phyloP scores from a whole-genome alignment of 1,140 invertebrate species.

The Drosophila tani region DNA sequence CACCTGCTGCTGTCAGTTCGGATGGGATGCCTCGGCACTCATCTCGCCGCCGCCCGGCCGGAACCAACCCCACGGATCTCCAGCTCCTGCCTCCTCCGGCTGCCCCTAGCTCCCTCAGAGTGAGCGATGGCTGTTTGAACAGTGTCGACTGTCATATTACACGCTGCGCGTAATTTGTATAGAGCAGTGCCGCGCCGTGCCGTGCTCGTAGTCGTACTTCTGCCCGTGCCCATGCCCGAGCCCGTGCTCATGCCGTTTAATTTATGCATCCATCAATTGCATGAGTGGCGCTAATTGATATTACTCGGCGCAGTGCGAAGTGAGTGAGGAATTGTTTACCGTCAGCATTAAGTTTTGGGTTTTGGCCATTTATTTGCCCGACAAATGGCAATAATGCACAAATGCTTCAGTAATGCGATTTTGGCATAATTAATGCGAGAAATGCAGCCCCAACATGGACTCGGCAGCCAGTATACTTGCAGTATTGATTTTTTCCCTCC shows the following conservation, averaged over 20 bases:
- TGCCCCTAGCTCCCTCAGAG: neutral
- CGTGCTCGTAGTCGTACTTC: neutral
- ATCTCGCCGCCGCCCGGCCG: conserved; percentile 3
- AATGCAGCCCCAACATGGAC: neutral
- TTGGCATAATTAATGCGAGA: conserved; percentile 11
- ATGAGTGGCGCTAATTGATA: conserved; percentile 59
- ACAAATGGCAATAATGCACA: conserved; percentile 32
- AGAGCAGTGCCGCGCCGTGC: conserved; percentile 1
- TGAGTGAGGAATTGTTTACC: conserved; percentile 23
- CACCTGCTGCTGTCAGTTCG: conserved; percentile 60
- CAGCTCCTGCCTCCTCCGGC: neutral
- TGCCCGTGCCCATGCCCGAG: neutral
- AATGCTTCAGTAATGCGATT: conserved; percentile 29
- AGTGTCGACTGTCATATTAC: conserved; percentile 67
- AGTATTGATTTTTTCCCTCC: conserved; percentile 38
- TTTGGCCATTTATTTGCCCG: conserved; percentile 26
- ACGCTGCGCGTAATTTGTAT: conserved; percentile 66
- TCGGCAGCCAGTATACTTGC: conserved; percentile 4
- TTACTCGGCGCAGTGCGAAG: conserved; percentile 6
- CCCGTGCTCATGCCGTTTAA: conserved; percentile 27
- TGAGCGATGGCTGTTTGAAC: conserved; percentile 68
- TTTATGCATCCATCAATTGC: conserved; percentile 74
- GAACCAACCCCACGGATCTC: neutral
- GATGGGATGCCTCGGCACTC: conserved; percentile 42
- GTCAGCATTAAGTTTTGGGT: conserved; percentile 19